These are phyloP conservation scores for Lamprotornis superbus DNA, from an alignment of 2,113 vertebrate genomes.

Conservation along the genomic window DNA sequence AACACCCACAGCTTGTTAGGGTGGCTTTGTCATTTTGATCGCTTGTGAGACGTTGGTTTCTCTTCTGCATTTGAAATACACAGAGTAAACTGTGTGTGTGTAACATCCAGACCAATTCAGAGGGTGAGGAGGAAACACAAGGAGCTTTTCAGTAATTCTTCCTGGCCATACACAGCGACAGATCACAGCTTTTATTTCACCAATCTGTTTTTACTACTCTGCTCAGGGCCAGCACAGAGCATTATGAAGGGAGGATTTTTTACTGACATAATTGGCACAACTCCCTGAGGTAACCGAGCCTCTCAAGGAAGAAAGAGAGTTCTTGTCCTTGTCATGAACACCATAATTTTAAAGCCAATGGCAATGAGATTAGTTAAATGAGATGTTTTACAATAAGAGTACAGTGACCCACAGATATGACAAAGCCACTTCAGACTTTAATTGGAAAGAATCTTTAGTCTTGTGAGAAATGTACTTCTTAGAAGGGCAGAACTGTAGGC, in stretches of 20 bases:
- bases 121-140: neutral
- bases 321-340: neutral
- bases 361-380: neutral
- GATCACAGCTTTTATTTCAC: neutral
- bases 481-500: neutral
- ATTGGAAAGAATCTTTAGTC: neutral
- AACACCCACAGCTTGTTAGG: neutral
- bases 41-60: neutral
- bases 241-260: neutral
- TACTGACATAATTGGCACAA: neutral
- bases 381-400: neutral
- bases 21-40: neutral
- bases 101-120: neutral
- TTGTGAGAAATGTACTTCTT: neutral
- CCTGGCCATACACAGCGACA: neutral
- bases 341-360: neutral
- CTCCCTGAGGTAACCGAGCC: neutral
- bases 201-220: neutral
- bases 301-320: neutral
- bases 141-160: conserved; percentile 8
- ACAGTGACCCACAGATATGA: neutral
- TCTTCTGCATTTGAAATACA: conserved; percentile 20
- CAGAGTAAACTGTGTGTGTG: neutral
- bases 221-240: neutral
- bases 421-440: neutral